Conservation (phyloP, 2,888 invertebrate species). For the Dryobotodes eremita region DNA sequence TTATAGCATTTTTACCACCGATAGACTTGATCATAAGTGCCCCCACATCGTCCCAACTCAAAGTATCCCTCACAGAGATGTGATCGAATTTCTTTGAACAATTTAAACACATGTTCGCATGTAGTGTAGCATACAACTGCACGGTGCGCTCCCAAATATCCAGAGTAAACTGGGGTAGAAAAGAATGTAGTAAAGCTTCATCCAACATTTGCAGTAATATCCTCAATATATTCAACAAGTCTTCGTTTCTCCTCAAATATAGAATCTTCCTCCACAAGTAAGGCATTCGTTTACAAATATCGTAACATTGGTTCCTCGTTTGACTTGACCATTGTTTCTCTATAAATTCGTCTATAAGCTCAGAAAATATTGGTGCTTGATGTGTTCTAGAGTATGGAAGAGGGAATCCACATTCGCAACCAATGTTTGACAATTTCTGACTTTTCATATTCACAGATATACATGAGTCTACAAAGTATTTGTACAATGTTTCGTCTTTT, state of each 20-base stretch:
- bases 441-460: slow-evolving; percentile 89
- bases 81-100: slow-evolving; percentile 89
- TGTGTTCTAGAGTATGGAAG: slow-evolving; percentile 87
- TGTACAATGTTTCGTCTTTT: slow-evolving; percentile 84
- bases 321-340: slow-evolving; percentile 87
- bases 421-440: slow-evolving; percentile 81
- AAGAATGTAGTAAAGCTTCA: slow-evolving; percentile 88
- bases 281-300: slow-evolving; percentile 91
- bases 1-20: slow-evolving; percentile 90
- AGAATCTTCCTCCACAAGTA: slow-evolving; percentile 92
- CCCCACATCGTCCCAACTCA: slow-evolving; percentile 92
- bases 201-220: slow-evolving; percentile 92
- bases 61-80: slow-evolving; percentile 85
- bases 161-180: slow-evolving; percentile 89
- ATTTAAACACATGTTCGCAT: slow-evolving; percentile 91
- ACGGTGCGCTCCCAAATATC: slow-evolving; percentile 91
- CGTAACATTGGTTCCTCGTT: slow-evolving; percentile 85
- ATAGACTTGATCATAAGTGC: slow-evolving; percentile 91
- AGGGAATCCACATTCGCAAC: slow-evolving; percentile 92
- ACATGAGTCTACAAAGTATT: slow-evolving; percentile 91
- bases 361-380: slow-evolving; percentile 87
- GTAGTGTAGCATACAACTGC: slow-evolving; percentile 89
- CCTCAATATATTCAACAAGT: slow-evolving; percentile 88
- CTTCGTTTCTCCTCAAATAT: slow-evolving; percentile 86
- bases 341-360: slow-evolving; percentile 90